Conservation (phyloP, 2,113 vertebrate genomes). For the Propithecus coquereli region DNA sequence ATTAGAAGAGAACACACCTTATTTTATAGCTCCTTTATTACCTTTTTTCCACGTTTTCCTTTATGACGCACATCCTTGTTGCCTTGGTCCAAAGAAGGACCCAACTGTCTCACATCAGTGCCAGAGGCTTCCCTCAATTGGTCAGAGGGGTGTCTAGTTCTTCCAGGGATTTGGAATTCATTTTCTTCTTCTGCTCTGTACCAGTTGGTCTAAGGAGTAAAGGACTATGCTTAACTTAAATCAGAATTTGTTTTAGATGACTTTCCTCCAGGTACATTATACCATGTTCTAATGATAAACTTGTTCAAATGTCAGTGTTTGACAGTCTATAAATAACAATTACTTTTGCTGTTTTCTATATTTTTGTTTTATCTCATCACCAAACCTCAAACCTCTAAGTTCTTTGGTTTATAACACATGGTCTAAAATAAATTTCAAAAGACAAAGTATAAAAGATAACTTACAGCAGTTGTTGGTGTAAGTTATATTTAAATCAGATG, state of each 20-base stretch:
- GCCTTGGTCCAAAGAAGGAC: constrained; percentile 24
- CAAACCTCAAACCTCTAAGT: neutral
- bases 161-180: constrained; percentile 71
- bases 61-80: constrained; percentile 53
- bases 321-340: neutral
- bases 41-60: constrained; percentile 66
- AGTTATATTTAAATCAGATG: neutral
- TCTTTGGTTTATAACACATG: neutral
- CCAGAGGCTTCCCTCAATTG: constrained; percentile 45
- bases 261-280: neutral
- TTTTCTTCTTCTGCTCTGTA: constrained; percentile 62
- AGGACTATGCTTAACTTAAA: constrained; percentile 13
- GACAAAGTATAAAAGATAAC: neutral
- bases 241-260: neutral
- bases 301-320: neutral
- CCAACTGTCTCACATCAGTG: constrained; percentile 3
- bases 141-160: neutral
- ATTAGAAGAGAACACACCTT: neutral
- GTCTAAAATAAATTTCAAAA: neutral
- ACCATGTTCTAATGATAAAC: neutral
- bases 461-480: neutral
- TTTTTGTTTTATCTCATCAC: neutral
- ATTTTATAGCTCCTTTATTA: neutral
- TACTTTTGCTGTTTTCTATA: neutral
- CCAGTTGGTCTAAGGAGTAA: constrained; percentile 57